Conservation (phyloP, 2,113 vertebrate species). For the Chionomys nivalis region DNA sequence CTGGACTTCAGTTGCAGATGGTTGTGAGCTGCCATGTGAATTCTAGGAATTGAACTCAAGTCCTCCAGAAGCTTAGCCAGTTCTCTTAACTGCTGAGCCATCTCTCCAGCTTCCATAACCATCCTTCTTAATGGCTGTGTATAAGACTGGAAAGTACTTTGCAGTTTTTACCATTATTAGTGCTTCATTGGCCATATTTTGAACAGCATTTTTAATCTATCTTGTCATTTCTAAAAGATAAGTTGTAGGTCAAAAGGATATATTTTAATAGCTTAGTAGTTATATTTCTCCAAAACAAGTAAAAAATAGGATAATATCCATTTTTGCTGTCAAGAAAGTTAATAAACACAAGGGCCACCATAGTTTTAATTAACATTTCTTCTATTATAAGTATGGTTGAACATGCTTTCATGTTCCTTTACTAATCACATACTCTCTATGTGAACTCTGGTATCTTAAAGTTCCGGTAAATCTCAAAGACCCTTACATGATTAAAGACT, state of each 20-base stretch:
- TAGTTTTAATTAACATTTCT: conserved; percentile 33
- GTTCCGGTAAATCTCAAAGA: not conserved
- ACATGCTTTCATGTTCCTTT: not conserved
- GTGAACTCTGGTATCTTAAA: not conserved
- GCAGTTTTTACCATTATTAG: conserved; percentile 1
- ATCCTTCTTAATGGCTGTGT: not conserved
- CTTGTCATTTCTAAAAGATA: conserved; percentile 31
- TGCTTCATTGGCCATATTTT: not conserved
- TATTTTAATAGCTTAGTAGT: not conserved
- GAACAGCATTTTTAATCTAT: not conserved
- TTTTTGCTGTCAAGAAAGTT: not conserved
- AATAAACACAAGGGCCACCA: not conserved
- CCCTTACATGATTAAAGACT: not conserved
- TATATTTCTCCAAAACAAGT: not conserved
- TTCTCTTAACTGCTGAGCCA: too few relatives aligned
- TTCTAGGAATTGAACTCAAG: not conserved
- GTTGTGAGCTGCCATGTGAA: not conserved
- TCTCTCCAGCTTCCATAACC: too few relatives aligned
- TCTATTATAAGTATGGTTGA: not conserved
- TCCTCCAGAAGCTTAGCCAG: too few relatives aligned
- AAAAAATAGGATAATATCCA: not conserved
- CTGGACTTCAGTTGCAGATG: not conserved
- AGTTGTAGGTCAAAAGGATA: not conserved
- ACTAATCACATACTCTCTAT: conserved; percentile 4
- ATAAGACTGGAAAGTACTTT: not conserved